These are phyloP conservation scores for Trissolcus brochymenae DNA, from an alignment of 2,888 invertebrate species.

Conservation along the genomic window DNA sequence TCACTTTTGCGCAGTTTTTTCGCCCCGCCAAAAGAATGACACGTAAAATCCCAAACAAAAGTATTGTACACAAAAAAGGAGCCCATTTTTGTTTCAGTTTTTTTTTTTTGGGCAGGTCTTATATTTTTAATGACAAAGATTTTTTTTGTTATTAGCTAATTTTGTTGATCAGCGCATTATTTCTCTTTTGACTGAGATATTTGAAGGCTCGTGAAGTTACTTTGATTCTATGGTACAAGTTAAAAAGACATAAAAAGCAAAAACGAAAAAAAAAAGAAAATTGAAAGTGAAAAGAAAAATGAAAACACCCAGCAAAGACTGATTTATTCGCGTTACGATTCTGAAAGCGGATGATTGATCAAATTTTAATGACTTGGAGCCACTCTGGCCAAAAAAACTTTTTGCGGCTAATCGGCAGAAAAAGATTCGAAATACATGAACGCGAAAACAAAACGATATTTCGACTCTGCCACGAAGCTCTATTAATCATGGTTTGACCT, in stretches of 20 bases:
- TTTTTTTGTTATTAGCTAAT: no score
- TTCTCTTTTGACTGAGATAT: no score
- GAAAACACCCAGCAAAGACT: background rate
- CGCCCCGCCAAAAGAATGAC: no score
- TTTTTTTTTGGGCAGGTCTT: background rate
- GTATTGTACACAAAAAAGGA: no score
- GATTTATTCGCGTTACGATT: conserved; percentile 7
- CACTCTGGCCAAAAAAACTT: conserved; percentile 10
- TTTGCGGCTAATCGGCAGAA: conserved; percentile 34
- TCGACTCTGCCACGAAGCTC: conserved; percentile 2
- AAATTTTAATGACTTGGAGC: conserved; percentile 32
- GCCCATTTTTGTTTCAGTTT: no score
- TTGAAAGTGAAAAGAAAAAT: background rate
- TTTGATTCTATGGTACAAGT: no score
- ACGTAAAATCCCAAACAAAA: background rate
- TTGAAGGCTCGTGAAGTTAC: no score
- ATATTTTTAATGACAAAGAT: background rate
- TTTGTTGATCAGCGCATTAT: no score
- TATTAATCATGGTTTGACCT: conserved; percentile 47
- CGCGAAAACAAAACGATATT: conserved; percentile 16
- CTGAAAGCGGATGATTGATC: conserved; percentile 29
- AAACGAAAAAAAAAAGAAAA: background rate
- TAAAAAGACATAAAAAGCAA: no score
- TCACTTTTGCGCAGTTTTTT: background rate
- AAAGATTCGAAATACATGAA: conserved; percentile 13